A percentile compares a stretch with the other conserved stretches of the same genome.
Conservation (phyloP, 92 coral and sea anemone genomes). For the Actinernus sp. region DNA sequence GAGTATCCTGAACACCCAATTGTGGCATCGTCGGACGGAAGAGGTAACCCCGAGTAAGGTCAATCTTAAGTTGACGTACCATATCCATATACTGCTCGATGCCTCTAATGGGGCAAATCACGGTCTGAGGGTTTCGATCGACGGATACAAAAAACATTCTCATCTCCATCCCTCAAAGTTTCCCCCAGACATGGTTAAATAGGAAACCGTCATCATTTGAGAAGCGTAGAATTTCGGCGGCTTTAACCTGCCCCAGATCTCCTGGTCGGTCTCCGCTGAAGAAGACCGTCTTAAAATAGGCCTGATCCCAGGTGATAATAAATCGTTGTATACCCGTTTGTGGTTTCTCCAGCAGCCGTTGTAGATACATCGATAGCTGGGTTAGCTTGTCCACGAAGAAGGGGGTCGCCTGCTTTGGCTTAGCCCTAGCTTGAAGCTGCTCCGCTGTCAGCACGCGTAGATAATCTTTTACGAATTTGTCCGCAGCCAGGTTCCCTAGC, state of each 20-base stretch:
- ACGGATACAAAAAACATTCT: not conserved
- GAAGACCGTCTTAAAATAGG: slow-evolving; percentile 35
- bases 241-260: slow-evolving; percentile 36
- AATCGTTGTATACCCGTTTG: slow-evolving; percentile 9
- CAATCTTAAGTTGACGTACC: not conserved
- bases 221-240: slow-evolving; percentile 42
- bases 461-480: slow-evolving; percentile 47
- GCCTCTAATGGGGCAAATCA: not conserved
- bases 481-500: slow-evolving; percentile 67
- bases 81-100: not conserved
- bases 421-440: slow-evolving; percentile 56
- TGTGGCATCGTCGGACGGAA: too few relatives aligned
- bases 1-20: too few relatives aligned
- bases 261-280: slow-evolving; percentile 60
- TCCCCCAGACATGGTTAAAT: slow-evolving; percentile 57
- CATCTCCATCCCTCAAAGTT: slow-evolving; percentile 36
- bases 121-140: not conserved
- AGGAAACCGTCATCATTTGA: slow-evolving; percentile 48
- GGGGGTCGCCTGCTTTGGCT: slow-evolving; percentile 69
- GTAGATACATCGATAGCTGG: slow-evolving; percentile 6
- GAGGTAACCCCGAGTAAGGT: not conserved
- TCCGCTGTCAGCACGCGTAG: slow-evolving; percentile 54
- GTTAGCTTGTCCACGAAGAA: slow-evolving; percentile 47
- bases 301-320: slow-evolving; percentile 48
- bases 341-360: slow-evolving; percentile 4